Percentiles rank a stretch among this genome's conserved stretches.
phyloP scores from a whole-genome alignment of 2,113 vertebrate genomes.

The Sander vitreus region DNA sequence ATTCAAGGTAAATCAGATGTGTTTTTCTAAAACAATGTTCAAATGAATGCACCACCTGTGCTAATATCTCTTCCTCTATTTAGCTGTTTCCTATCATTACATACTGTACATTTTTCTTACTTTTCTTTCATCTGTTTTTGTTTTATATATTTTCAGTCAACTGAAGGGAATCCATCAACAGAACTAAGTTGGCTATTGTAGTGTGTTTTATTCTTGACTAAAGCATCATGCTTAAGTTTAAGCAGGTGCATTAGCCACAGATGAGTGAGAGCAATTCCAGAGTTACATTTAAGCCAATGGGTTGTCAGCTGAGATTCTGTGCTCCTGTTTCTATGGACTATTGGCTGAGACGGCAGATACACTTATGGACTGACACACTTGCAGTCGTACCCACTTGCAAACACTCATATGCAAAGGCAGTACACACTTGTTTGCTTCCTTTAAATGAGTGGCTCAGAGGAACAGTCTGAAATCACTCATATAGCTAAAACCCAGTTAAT shows the following conservation, averaged over 20 bases:
- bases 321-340: conserved; percentile 1
- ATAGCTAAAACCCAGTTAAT: neutral
- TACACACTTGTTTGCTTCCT: neutral
- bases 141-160: neutral
- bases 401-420: neutral
- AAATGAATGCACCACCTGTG: neutral
- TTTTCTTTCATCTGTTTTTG: conserved; percentile 4
- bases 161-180: conserved; percentile 4
- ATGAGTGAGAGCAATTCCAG: conserved; percentile 23
- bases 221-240: neutral
- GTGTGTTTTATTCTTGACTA: neutral
- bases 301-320: conserved; percentile 31
- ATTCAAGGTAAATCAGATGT: conserved; percentile 7
- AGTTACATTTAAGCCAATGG: conserved; percentile 22
- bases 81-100: neutral
- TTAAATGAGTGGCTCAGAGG: neutral
- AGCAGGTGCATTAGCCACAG: conserved; percentile 24
- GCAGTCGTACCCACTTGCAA: neutral
- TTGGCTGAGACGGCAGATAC: conserved; percentile 20
- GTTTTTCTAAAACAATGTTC: conserved; percentile 2
- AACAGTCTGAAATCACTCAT: neutral
- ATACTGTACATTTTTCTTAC: neutral
- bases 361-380: neutral
- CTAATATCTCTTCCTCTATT: neutral
- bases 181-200: neutral